Evolutionary conservation across 1,140 invertebrate species (phyloP), one percentile per base, ranked within the genome.

Genomic region (Drosophila gunungcola): DNA sequence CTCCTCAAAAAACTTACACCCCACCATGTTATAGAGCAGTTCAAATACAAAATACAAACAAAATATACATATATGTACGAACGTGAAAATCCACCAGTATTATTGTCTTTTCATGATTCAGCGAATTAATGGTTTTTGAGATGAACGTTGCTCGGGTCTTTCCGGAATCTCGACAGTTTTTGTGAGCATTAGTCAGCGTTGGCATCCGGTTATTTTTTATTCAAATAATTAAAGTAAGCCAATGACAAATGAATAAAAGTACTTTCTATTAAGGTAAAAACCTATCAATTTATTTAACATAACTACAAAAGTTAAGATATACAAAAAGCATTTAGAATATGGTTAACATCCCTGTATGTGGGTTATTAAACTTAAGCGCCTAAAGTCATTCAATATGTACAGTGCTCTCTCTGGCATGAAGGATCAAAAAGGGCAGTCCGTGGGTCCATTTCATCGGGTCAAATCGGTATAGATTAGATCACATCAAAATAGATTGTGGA

Each of bases 401-500:
- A 55, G 43, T 32, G 41, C 51, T 46, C 63, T 12, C 41, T 65
- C 48, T 25, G 3, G 27, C 21, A n/a, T 39, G 21, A 25, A 4
- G 34, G 49, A 51, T 16, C 9, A 34, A 32, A 32, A 2, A 21
- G 16, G 16, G 16, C 16, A 34, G 13, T 13, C 27, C 4, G 4
- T 25, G 7, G 27, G 3, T 39, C 16, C 12, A 34, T 38, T 16
- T 21, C 36, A 43, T 42, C 48, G 11, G 12, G 34, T 51, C 42
- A 2, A 25, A 36, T 90, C 63, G 91, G 58, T 91, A 91, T 38
- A 90, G 32, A 43, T 91, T 91, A 21, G 16, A 21, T 21, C 16
- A 21, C 16, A 21, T 21, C 16, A 21, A 21, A 91, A 91, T 38
- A 90, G 32, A 43, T 91, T 91, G 53, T 82, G 84, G 34, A 91